phyloP scores from a whole-genome alignment of 2,797 vertebrate genomes.

The Ctenosaura bakeri region DNA sequence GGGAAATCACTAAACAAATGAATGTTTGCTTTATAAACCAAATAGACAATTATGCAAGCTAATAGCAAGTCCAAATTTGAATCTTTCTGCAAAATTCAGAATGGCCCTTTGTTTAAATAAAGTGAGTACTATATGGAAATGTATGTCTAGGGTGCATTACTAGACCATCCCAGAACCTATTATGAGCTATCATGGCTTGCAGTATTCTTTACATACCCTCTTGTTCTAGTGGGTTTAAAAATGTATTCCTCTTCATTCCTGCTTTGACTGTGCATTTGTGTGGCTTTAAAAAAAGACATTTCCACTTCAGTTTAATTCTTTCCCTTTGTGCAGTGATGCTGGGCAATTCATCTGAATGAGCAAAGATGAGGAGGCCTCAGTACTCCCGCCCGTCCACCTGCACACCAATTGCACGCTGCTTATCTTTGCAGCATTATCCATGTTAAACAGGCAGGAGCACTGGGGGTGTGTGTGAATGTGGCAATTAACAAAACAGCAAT shows the following conservation, averaged over 20 bases:
- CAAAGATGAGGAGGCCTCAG: conserved; percentile 12
- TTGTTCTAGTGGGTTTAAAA: neutral
- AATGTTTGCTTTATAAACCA: neutral
- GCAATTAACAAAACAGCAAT: conserved; percentile 82
- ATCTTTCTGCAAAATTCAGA: neutral
- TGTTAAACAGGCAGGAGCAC: conserved; percentile 78
- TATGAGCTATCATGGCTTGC: neutral
- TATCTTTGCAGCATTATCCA: conserved; percentile 70
- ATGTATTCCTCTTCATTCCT: neutral
- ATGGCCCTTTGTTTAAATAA: neutral
- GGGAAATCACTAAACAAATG: neutral
- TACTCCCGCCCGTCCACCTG: conserved; percentile 55
- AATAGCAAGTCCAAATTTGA: neutral
- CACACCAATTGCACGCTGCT: conserved; percentile 36
- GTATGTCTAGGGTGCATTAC: neutral
- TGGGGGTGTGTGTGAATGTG: conserved; percentile 68
- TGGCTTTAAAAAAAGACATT: neutral
- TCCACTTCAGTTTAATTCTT: conserved; percentile 28
- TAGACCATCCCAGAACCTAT: neutral
- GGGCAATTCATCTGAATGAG: neutral
- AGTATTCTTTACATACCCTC: neutral
- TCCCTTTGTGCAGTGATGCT: neutral
- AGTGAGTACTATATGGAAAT: neutral
- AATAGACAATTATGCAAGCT: neutral
- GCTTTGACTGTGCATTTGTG: neutral